phyloP scores from a whole-genome alignment of 2,888 invertebrate species.

The Polydrusus tereticollis region DNA sequence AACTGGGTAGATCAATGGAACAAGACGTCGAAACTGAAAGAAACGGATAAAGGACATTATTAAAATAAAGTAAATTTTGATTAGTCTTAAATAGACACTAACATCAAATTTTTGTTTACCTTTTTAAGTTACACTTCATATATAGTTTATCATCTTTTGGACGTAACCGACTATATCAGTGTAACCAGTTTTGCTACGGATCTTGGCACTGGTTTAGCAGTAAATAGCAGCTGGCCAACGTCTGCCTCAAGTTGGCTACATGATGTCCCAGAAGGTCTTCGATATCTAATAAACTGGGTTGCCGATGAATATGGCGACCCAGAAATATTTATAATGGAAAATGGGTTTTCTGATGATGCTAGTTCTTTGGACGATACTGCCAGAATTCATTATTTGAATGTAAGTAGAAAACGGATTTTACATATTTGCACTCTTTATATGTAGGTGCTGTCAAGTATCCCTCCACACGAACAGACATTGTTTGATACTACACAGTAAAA shows the following conservation, averaged over 20 bases:
- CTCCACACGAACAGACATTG: too few species aligned
- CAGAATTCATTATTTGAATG: slow-evolving; percentile 31
- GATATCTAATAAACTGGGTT: slow-evolving; percentile 69
- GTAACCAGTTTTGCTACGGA: slow-evolving; percentile 74
- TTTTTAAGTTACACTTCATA: slow-evolving; percentile 27
- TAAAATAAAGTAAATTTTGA: too few species aligned
- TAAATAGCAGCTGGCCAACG: slow-evolving; percentile 73
- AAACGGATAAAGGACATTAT: too few species aligned
- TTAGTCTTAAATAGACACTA: too few species aligned
- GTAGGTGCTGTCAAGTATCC: too few species aligned
- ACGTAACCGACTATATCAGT: slow-evolving; percentile 52
- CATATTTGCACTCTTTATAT: too few species aligned
- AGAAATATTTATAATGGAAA: slow-evolving; percentile 70
- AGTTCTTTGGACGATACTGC: slow-evolving; percentile 16
- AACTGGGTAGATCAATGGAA: too few species aligned
- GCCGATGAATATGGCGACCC: slow-evolving; percentile 67
- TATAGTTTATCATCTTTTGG: slow-evolving; percentile 52
- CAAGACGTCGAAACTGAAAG: too few species aligned
- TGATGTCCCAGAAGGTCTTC: slow-evolving; percentile 72
- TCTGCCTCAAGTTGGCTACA: slow-evolving; percentile 50
- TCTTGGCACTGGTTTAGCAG: slow-evolving; percentile 71
- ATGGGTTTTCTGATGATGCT: slow-evolving; percentile 27
- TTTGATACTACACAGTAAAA: too few species aligned
- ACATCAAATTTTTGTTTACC: too few species aligned
- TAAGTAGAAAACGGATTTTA: not conserved